Conservation (phyloP, 1,140 invertebrate genomes). For the Sarcophaga peregrina region DNA sequence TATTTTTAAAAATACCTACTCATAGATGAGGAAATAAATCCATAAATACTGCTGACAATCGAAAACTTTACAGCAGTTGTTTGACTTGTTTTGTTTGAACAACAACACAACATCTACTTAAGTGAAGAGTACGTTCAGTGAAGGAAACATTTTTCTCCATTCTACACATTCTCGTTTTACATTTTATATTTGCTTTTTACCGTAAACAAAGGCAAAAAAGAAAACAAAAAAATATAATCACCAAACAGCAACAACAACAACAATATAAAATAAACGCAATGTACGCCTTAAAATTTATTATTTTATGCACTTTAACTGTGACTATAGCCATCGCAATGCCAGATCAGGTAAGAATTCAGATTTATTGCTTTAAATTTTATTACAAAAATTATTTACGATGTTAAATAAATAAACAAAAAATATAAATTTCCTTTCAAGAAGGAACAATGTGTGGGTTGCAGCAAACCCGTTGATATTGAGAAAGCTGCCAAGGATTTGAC, state of each 20-base stretch:
- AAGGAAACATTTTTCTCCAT: background rate
- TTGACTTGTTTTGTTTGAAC: no score
- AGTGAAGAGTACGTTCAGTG: background rate
- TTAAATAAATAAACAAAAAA: no score
- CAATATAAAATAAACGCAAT: background rate
- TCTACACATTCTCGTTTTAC: background rate
- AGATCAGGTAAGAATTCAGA: slow-evolving; percentile 16
- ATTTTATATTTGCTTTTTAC: background rate
- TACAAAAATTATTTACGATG: background rate
- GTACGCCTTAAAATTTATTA: slow-evolving; percentile 1
- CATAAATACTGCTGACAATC: background rate
- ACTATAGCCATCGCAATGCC: slow-evolving; percentile 4
- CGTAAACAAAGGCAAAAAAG: background rate
- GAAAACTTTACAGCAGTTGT: background rate
- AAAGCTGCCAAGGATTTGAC: slow-evolving; percentile 46
- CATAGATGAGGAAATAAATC: background rate
- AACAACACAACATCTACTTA: no score
- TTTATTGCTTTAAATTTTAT: background rate
- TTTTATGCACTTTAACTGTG: slow-evolving; percentile 25
- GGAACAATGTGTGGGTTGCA: slow-evolving; percentile 3
- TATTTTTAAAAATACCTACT: background rate
- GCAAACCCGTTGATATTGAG: slow-evolving; percentile 33
- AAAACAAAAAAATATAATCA: background rate
- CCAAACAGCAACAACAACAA: no score
- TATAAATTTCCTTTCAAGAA: background rate